Percentiles rank a stretch among this genome's conserved stretches.
Evolutionary conservation across 2,888 invertebrate species (phyloP).

Genomic region (Diplazon laetatorius): DNA sequence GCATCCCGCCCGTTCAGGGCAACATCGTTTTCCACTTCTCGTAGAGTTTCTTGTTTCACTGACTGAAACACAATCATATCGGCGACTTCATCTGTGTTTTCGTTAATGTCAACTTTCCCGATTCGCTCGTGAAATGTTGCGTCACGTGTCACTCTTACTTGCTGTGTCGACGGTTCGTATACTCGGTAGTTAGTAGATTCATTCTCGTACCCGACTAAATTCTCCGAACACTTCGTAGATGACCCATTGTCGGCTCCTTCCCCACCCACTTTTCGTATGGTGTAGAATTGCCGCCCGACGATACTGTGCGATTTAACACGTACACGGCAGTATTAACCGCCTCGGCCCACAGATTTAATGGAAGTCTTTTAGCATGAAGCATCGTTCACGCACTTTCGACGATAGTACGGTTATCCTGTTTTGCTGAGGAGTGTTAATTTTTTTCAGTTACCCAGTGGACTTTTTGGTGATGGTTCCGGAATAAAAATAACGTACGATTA

Average conservation of each 20-base stretch:
- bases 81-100: constrained; percentile 19
- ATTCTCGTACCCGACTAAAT: neutral
- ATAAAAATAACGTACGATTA: too few species aligned
- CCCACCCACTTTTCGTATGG: neutral
- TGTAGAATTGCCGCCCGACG: neutral
- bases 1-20: constrained; percentile 6
- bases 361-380: too few species aligned
- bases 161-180: neutral
- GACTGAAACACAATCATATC: constrained; percentile 8
- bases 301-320: neutral
- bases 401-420: too few species aligned
- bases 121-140: constrained; percentile 49
- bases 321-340: neutral
- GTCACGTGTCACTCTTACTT: constrained; percentile 22
- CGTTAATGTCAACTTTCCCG: constrained; percentile 21
- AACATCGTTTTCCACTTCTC: neutral
- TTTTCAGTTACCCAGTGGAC: too few species aligned
- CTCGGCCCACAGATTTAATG: too few species aligned
- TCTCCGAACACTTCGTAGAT: neutral
- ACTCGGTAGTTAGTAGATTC: neutral
- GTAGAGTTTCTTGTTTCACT: constrained; percentile 14
- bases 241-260: neutral
- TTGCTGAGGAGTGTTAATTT: too few species aligned
- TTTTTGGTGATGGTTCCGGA: too few species aligned
- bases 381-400: too few species aligned